phyloP scores from a whole-genome alignment of 2,888 invertebrate species.

The Tetragonisca angustula region DNA sequence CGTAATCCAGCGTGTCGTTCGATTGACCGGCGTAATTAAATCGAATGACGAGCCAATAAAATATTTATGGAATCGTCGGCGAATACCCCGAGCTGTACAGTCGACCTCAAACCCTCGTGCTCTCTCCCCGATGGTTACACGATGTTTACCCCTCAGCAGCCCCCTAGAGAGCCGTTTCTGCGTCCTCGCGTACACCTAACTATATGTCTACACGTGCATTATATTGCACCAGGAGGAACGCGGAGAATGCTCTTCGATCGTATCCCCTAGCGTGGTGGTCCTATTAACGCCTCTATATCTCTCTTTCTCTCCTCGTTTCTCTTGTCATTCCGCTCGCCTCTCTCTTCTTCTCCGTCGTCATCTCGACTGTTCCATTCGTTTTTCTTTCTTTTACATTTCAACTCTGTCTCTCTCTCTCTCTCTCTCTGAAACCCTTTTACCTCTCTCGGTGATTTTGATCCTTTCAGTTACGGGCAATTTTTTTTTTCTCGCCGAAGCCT shows the following conservation, averaged over 20 bases:
- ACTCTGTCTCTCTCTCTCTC: background rate
- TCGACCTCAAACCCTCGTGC: constrained; percentile 57
- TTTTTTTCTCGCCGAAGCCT: constrained; percentile 32
- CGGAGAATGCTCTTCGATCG: constrained; percentile 45
- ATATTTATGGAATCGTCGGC: constrained; percentile 82
- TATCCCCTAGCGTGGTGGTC: constrained; percentile 48
- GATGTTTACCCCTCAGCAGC: constrained; percentile 80
- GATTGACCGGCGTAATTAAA: constrained; percentile 78
- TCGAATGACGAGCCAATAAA: constrained; percentile 83
- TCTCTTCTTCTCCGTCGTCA: constrained; percentile 8
- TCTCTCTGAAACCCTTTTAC: no score
- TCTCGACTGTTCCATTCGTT: background rate
- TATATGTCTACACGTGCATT: constrained; percentile 45
- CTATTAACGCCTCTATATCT: constrained; percentile 45
- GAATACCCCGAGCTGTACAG: constrained; percentile 50
- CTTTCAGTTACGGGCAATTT: constrained; percentile 46
- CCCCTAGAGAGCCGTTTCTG: constrained; percentile 70
- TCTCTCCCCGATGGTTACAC: constrained; percentile 81
- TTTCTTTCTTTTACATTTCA: background rate
- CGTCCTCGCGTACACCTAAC: constrained; percentile 37
- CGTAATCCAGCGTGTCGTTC: constrained; percentile 74
- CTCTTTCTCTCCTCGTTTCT: background rate
- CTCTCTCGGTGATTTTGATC: constrained; percentile 35
- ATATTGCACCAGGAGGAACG: constrained; percentile 42
- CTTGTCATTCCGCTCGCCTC: background rate